Base-by-base conservation (phyloP, 2,113 vertebrate species). In the Brachyhypopomus occidentalis region DNA sequence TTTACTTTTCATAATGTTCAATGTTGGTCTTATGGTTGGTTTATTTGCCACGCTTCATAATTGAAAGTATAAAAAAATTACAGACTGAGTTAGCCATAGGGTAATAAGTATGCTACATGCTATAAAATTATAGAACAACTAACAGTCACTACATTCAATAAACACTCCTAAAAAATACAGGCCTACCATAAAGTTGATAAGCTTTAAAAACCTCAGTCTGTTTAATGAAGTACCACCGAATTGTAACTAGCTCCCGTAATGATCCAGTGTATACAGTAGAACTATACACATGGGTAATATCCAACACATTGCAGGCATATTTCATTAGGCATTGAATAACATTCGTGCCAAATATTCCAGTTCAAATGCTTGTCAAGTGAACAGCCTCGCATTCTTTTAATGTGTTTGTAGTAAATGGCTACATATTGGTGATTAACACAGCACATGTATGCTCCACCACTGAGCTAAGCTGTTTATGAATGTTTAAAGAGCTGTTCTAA, bases 371-470 rank as follows among this genome's bases (percentile, higher is more conserved):
- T 16, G 6, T 19, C 12, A 58, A 62, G 69, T 38, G 55, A 67
- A 27, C 14, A 58, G 25, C 4, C 62, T 58, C 12, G 69, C n/a
- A 17, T 2, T 76, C 16, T 8, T 71, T 70, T 69, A 2, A 34
- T 30, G 22, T 7, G 45, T 70, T 70, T 67, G 72, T 69, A 55
- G 45, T 19, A 22, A 76, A 22, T 17, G 34, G 6, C 67, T 59
- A 41, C 27, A 38, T 81, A 2, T 81, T 38, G 23, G 69, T 23
- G 58, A 60, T 45, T 11, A 25, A 60, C 19, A 4, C 22, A 22
- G 72, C 67, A 48, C 9, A 72, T 67, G 72, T 75, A 30, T 66
- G 38, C 60, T 67, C 45, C 55, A 45, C 23, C 45, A 25, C 20
- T 73, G 70, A 41, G 17, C 6, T 64, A 78, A 36, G 25, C 7